A percentile compares a stretch with the other conserved stretches of the same genome.
These are phyloP conservation scores for Betta splendens DNA, from an alignment of 2,797 vertebrate species.

Conservation along the genomic window DNA sequence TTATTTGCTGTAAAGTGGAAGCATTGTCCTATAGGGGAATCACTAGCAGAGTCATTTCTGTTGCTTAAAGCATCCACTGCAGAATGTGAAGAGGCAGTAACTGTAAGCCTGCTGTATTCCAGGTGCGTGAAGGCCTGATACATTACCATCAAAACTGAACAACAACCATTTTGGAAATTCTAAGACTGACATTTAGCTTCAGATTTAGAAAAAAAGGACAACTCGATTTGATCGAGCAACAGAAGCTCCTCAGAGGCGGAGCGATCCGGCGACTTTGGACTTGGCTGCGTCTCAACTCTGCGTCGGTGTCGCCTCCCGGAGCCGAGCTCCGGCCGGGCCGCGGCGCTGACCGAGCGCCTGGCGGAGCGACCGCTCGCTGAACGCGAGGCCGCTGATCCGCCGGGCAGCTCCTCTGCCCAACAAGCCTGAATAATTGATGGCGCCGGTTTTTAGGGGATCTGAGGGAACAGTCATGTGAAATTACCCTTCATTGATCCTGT, in stretches of 20 bases:
- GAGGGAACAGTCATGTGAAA: slow-evolving; percentile 68
- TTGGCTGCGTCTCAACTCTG: too few species aligned
- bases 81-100: not conserved
- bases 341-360: slow-evolving; percentile 38
- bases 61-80: too few species aligned
- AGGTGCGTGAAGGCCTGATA: not conserved
- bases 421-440: slow-evolving; percentile 73
- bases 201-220: too few species aligned
- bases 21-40: too few species aligned
- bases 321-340: slow-evolving; percentile 21
- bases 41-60: too few species aligned
- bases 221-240: too few species aligned
- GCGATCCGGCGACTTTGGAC: not conserved
- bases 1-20: too few species aligned
- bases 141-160: not conserved
- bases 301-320: too few species aligned
- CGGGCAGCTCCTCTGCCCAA: slow-evolving; percentile 54
- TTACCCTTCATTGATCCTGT: slow-evolving; percentile 73
- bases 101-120: not conserved
- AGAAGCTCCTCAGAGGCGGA: not conserved
- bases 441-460: slow-evolving; percentile 72
- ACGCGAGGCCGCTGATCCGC: slow-evolving; percentile 69
- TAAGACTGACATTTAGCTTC: too few species aligned
- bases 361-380: slow-evolving; percentile 55
- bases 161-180: not conserved